A percentile compares a stretch with the other conserved stretches of the same genome.
Evolutionary conservation across 92 coral and sea anemone species (phyloP).

Genomic region (Zoanthus gigantus): DNA sequence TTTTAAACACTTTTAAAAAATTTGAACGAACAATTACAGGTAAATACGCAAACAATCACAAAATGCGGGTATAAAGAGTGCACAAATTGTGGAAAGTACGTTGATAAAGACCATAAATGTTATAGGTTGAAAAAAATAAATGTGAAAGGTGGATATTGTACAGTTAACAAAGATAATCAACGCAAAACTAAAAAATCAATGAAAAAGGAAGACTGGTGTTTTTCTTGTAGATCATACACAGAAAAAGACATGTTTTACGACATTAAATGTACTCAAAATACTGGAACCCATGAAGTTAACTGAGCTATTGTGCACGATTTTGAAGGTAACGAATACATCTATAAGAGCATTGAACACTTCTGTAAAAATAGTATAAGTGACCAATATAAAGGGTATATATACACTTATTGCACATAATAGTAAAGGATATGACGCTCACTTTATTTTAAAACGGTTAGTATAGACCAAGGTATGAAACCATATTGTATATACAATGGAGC

Average conservation of each 20-base stretch:
- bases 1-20: too few relatives aligned
- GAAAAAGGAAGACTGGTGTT: slow-evolving; percentile 14
- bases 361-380: not conserved
- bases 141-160: not conserved
- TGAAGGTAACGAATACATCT: slow-evolving; percentile 17
- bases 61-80: slow-evolving; percentile 12
- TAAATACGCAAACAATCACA: not conserved
- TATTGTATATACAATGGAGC: too few relatives aligned
- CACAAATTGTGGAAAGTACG: not conserved
- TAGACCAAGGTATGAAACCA: too few relatives aligned
- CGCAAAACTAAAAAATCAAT: not conserved
- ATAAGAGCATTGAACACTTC: slow-evolving; percentile 4
- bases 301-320: not conserved
- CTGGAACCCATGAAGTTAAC: too few relatives aligned
- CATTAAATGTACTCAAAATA: too few relatives aligned
- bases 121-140: not conserved
- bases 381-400: not conserved
- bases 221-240: slow-evolving; percentile 35
- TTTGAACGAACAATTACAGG: slow-evolving; percentile 12
- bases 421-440: slow-evolving; percentile 6
- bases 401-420: slow-evolving; percentile 31
- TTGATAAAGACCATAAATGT: not conserved
- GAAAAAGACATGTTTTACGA: not conserved
- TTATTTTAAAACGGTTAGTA: too few relatives aligned
- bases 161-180: not conserved